Evolutionary conservation across 1,140 invertebrate genomes (phyloP).

Genomic region (Pteromalus puparum): DNA sequence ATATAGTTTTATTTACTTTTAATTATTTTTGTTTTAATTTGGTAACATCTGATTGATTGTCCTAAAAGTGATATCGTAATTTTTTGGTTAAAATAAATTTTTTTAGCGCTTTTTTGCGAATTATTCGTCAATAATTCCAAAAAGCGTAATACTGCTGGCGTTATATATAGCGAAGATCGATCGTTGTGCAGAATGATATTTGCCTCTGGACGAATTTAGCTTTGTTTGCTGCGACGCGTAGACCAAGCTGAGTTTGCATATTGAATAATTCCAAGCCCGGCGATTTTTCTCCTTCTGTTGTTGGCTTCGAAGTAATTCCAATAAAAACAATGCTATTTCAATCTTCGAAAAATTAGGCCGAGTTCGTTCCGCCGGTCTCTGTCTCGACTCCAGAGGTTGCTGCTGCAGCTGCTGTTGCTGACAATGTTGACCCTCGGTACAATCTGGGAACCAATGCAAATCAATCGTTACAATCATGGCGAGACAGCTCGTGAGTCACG

Average conservation of each 20-base stretch:
- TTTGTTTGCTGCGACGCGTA: background rate
- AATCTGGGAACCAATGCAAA: background rate
- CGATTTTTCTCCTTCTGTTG: background rate
- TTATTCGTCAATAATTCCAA: no score
- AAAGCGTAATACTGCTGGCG: background rate
- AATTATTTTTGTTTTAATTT: background rate
- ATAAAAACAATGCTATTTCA: background rate
- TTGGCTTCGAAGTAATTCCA: background rate
- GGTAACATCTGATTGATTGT: background rate
- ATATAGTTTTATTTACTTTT: background rate
- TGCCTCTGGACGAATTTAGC: background rate
- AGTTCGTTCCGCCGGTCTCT: no score
- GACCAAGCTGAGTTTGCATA: background rate
- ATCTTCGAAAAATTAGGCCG: background rate
- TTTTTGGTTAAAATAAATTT: no score
- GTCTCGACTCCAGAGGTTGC: background rate
- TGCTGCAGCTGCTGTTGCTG: background rate
- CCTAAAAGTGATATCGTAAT: background rate
- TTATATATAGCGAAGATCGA: background rate
- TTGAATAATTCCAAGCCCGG: background rate
- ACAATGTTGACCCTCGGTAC: background rate
- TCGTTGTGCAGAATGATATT: background rate
- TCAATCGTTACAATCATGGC: background rate
- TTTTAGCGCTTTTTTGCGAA: no score
- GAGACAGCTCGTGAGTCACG: background rate